Percentiles rank a stretch among this genome's conserved stretches.
Conservation (phyloP, 2,888 invertebrate species). For the Trachelus troglodyta region DNA sequence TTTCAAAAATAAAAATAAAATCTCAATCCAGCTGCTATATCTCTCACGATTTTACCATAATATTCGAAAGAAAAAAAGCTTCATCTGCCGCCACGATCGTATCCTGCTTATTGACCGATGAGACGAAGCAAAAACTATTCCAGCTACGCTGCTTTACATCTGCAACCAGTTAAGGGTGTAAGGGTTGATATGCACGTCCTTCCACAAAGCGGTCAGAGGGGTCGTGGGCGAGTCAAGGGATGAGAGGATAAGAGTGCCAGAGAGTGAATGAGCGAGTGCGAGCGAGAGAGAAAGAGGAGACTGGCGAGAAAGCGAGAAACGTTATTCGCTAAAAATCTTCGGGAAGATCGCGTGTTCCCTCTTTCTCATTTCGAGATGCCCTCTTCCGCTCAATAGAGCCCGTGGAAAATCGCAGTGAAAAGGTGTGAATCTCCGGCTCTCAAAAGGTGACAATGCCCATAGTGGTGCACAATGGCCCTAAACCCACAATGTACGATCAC, state of each 20-base stretch:
- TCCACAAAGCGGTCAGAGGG: not conserved
- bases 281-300: too few species aligned
- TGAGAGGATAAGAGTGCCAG: not conserved
- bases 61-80: not conserved
- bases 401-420: conserved; percentile 58
- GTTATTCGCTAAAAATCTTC: conserved; percentile 2
- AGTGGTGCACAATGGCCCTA: conserved; percentile 55
- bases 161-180: not conserved
- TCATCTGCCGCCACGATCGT: not conserved
- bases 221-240: not conserved
- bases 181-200: not conserved
- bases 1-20: not conserved
- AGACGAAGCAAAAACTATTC: not conserved
- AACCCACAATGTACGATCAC: conserved; percentile 55
- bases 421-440: conserved; percentile 61
- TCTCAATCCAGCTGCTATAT: not conserved
- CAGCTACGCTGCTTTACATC: not conserved
- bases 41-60: not conserved
- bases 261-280: not conserved
- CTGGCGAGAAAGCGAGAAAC: not conserved
- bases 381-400: conserved; percentile 49
- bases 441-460: conserved; percentile 59
- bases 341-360: conserved; percentile 1
- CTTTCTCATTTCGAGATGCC: conserved; percentile 22
- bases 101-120: not conserved